These are phyloP conservation scores for Caenorhabditis latens DNA, from an alignment of 1,140 invertebrate genomes.

Conservation along the genomic window DNA sequence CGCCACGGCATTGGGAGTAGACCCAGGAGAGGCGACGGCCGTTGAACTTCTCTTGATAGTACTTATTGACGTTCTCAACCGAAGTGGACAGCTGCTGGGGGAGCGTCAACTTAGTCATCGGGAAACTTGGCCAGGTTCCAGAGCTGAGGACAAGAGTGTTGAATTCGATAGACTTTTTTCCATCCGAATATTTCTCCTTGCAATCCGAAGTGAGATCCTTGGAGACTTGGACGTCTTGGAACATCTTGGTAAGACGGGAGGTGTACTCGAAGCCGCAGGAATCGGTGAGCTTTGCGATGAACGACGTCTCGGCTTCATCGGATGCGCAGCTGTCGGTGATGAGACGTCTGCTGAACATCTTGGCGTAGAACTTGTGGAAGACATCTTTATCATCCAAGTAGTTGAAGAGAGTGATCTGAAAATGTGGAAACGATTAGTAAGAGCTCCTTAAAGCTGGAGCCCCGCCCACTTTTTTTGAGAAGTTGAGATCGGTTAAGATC, in stretches of 20 bases:
- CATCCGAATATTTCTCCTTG: background rate
- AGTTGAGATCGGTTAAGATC: too few relatives aligned
- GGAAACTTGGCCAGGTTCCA: constrained; percentile 88
- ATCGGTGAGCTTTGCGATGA: constrained; percentile 99
- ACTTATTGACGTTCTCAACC: constrained; percentile 92
- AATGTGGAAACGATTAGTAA: constrained; percentile 69
- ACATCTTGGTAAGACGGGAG: constrained; percentile 97
- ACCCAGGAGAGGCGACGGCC: constrained; percentile 97
- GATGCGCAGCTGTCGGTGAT: constrained; percentile 97
- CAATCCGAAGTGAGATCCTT: constrained; percentile 48
- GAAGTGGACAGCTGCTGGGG: constrained; percentile 86
- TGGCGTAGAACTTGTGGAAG: constrained; percentile 99
- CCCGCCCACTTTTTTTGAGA: too few relatives aligned
- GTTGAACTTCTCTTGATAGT: constrained; percentile 93
- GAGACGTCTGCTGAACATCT: constrained; percentile 96
- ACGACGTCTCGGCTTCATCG: constrained; percentile 97
- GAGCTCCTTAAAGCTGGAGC: too few relatives aligned
- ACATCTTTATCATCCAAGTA: constrained; percentile 99
- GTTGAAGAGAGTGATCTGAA: constrained; percentile 97
- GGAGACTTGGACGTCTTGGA: constrained; percentile 96
- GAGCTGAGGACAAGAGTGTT: constrained; percentile 87
- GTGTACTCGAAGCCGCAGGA: constrained; percentile 99
- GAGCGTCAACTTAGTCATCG: constrained; percentile 14
- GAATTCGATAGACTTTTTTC: constrained; percentile 75
- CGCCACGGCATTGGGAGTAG: constrained; percentile 97